These are phyloP conservation scores for Aleiodes sp. DNA, from an alignment of 1,140 invertebrate genomes.

Conservation along the genomic window DNA sequence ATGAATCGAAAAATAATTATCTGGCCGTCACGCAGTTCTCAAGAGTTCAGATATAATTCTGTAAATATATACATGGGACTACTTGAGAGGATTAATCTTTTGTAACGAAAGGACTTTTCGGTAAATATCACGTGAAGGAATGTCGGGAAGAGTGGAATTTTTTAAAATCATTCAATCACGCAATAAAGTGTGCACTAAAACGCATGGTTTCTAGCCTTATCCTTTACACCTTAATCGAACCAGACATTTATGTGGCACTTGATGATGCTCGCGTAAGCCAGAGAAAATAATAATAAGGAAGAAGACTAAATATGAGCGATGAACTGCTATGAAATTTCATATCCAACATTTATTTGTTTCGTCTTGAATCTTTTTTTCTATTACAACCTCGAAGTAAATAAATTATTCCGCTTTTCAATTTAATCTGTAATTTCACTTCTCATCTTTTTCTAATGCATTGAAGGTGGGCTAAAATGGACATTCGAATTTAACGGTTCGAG, in stretches of 20 bases:
- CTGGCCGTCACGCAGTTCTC: neutral
- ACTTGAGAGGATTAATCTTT: constrained; percentile 6
- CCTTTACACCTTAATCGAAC: neutral
- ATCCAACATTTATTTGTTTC: too few species aligned
- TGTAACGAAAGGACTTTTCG: constrained; percentile 7
- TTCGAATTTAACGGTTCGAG: too few species aligned
- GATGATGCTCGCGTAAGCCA: too few species aligned
- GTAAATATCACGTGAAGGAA: constrained; percentile 3
- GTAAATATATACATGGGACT: neutral
- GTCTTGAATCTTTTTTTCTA: too few species aligned
- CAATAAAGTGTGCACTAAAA: neutral
- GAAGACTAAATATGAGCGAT: too few species aligned
- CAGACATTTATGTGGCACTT: neutral
- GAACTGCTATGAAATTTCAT: too few species aligned
- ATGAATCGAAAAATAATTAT: neutral
- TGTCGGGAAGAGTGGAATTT: neutral
- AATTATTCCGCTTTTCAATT: too few species aligned
- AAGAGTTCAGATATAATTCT: neutral
- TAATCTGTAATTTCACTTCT: too few species aligned
- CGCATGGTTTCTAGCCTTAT: neutral
- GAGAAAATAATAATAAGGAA: too few species aligned
- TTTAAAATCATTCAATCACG: constrained; percentile 11
- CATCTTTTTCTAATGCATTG: too few species aligned
- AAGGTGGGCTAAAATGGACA: too few species aligned
- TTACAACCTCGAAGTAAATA: too few species aligned